A percentile compares a stretch with the other conserved stretches of the same genome.
Evolutionary conservation across 2,797 vertebrate species (phyloP).

Genomic region (Crocodylus rhombifer): DNA sequence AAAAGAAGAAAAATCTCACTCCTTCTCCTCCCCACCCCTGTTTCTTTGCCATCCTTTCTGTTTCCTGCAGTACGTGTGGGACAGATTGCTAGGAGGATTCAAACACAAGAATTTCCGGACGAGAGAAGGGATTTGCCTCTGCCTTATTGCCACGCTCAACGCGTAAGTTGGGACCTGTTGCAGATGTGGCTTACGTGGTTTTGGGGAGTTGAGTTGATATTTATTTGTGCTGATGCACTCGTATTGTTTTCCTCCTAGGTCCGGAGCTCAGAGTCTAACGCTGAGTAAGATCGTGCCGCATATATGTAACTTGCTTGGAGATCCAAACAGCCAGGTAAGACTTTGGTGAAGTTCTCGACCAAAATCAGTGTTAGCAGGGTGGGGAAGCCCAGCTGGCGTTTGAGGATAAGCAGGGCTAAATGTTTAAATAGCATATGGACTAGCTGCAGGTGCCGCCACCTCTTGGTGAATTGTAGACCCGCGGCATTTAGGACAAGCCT

Average conservation of each 20-base stretch:
- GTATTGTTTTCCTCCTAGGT: constrained; percentile 82
- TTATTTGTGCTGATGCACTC: not conserved
- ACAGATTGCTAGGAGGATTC: constrained; percentile 97
- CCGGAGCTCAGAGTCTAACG: constrained; percentile 96
- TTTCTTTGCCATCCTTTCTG: not conserved
- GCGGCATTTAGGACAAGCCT: no score
- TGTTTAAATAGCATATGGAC: not conserved
- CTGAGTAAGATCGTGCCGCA: constrained; percentile 99
- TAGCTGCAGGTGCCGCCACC: not conserved
- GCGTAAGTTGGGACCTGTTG: constrained; percentile 83
- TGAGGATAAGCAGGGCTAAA: not conserved
- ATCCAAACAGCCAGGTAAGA: constrained; percentile 96
- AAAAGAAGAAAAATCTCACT: not conserved
- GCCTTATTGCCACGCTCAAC: constrained; percentile 94
- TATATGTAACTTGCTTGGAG: constrained; percentile 97
- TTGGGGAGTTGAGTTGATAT: not conserved
- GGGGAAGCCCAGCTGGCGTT: not conserved
- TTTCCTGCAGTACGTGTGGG: constrained; percentile 92
- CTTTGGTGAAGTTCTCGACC: not conserved
- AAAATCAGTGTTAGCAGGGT: not conserved
- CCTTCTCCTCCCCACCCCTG: not conserved
- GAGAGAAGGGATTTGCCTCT: constrained; percentile 97
- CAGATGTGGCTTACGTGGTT: not conserved
- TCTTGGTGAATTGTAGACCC: no score
- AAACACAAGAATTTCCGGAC: constrained; percentile 99